These are phyloP conservation scores for Cassiopea xamachana DNA, from an alignment of 30 jellyfish, hydroid and myxozoan genomes.

Conservation along the genomic window DNA sequence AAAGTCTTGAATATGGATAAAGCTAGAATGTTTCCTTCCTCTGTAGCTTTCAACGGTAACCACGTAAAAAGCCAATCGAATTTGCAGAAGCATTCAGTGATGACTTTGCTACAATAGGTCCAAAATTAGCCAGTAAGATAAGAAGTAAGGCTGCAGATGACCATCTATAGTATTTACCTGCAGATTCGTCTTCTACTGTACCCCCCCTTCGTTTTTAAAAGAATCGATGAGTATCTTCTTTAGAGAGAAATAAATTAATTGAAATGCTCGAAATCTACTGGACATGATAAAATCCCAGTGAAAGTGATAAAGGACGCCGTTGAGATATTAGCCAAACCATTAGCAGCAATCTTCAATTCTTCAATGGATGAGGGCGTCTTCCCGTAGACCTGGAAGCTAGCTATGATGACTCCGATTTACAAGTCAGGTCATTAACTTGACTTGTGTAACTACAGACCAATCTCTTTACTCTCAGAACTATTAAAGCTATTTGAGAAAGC, in stretches of 20 bases:
- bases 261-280: not conserved
- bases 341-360: not conserved
- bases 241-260: not conserved
- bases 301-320: not conserved
- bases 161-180: not conserved
- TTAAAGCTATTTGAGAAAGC: too few relatives aligned
- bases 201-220: too few relatives aligned
- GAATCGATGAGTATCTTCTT: too few relatives aligned
- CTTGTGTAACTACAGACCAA: too few relatives aligned
- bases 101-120: not conserved
- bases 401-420: not conserved
- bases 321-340: not conserved
- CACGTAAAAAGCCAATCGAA: not conserved
- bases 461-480: too few relatives aligned
- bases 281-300: conserved; percentile 8
- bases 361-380: conserved; percentile 1
- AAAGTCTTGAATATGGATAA: not conserved
- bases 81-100: not conserved
- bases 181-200: too few relatives aligned
- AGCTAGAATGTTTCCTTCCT: not conserved
- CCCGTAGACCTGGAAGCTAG: not conserved
- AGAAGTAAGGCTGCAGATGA: not conserved
- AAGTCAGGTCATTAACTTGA: not conserved
- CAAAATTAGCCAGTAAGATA: not conserved
- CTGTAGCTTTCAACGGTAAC: not conserved